Evolutionary conservation across 1,140 invertebrate genomes (phyloP).

Genomic region (Goniozus legneri): DNA sequence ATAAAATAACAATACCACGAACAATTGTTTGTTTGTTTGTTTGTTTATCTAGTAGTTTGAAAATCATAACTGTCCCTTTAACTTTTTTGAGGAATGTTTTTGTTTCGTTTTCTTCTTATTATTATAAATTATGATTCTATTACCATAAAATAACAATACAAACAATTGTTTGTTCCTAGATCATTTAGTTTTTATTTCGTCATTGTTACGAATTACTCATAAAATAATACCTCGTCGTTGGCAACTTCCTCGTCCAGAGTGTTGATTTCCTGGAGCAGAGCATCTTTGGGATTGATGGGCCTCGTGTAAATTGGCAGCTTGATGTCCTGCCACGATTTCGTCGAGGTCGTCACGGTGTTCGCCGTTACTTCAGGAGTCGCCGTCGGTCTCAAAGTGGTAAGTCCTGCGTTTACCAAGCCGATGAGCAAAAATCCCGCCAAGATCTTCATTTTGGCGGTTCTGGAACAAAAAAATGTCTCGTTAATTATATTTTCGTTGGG

Average conservation of each 20-base stretch:
- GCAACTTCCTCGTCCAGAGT: slow-evolving; percentile 29
- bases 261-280: slow-evolving; percentile 37
- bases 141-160: no score
- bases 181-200: no score
- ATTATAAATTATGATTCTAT: no score
- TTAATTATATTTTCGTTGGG: no score
- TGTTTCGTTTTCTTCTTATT: no score
- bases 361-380: neutral
- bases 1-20: slow-evolving; percentile 5
- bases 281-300: slow-evolving; percentile 16
- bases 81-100: no score
- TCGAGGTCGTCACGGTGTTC: neutral
- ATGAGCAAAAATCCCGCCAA: slow-evolving; percentile 14
- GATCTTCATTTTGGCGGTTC: slow-evolving; percentile 17
- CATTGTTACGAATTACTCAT: no score
- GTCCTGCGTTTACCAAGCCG: neutral
- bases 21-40: no score
- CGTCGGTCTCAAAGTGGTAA: neutral
- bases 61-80: no score
- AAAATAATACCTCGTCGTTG: slow-evolving; percentile 23
- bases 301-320: slow-evolving; percentile 5
- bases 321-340: neutral
- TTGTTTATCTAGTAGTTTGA: no score
- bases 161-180: no score
- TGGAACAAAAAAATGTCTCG: slow-evolving; percentile 7